phyloP scores from a whole-genome alignment of 2,113 vertebrate genomes.

The Ranitomeya imitator region DNA sequence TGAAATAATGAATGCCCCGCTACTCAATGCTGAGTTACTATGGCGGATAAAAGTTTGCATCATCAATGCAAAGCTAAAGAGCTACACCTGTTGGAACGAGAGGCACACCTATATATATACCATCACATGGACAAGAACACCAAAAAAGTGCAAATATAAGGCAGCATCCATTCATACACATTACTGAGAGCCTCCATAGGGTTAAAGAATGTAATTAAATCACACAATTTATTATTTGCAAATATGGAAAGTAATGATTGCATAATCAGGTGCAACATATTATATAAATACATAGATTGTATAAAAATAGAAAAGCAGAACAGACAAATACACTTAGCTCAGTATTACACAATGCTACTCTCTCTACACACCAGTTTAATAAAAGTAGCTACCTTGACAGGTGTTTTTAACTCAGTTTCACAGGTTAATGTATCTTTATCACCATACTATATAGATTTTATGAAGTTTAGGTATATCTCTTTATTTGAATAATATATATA shows the following conservation, averaged over 20 bases:
- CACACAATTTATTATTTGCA: neutral
- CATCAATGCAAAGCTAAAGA: neutral
- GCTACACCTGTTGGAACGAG: neutral
- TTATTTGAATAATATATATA: no score
- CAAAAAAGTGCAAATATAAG: neutral
- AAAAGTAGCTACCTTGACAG: neutral
- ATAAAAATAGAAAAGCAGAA: neutral
- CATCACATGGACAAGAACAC: neutral
- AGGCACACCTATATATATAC: neutral
- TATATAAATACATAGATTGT: neutral
- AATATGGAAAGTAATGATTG: no score
- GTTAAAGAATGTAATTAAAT: neutral
- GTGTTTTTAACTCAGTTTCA: neutral
- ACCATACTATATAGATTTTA: neutral
- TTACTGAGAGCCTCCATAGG: neutral
- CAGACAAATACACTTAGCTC: neutral
- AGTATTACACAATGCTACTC: neutral
- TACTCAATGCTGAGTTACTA: slow-evolving; percentile 81
- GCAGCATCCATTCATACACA: neutral
- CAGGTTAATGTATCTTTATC: neutral
- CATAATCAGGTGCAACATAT: neutral
- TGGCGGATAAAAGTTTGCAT: slow-evolving; percentile 72
- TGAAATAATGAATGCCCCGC: slow-evolving; percentile 86
- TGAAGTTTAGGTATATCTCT: neutral
- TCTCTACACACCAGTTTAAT: no score